Evolutionary conservation across 2,113 vertebrate species (phyloP), one percentile per base, ranked within the genome.

Genomic region (Corythoichthys haematopterus): DNA sequence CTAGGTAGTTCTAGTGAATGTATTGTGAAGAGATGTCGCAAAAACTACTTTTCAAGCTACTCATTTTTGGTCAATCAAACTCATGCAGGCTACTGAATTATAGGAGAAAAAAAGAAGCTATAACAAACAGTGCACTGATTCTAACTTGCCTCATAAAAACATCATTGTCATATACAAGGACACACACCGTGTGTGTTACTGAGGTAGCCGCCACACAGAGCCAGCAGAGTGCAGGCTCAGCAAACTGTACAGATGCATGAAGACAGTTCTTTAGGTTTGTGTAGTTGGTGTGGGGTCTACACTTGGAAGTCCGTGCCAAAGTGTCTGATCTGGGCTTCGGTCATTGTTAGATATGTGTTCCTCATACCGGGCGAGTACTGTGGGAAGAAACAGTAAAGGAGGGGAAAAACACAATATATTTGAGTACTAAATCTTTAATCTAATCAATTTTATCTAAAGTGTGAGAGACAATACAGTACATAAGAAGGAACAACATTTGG

Each of bases 321-420:
- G 74, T 86, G 94, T 87, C 93, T 80, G 76, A 89, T 55, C 70
- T 91, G 95, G 72, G 94, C 94, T 3, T 96, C 94, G 16, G 91
- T 94, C 90, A 96, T 94, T 1, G 96, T 92, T 67, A 96, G 93
- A 91, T 98, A 98, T 56, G 95, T 94, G 80, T 93, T 92, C 80
- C 94, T 93, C 97, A 98, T 98, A 90, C 94, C 98, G 80, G 96
- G 95, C 3, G 96, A 94, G 88, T 98, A 99, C 97, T 99, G 88
- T 12, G 85, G 36, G 73, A 46, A 28, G 74, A 76, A 86, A 7
- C 1, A 77, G 48, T 1, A 28, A 28, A 28, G 20, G 20, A 28
- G 20, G 20, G 20, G 16, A 50, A 66, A 59, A 65, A 72, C 16
- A 77, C n/a, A 40, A 20, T 9, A 51, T 2, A 20, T 37, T 12